A percentile compares a stretch with the other conserved stretches of the same genome.
Evolutionary conservation across 2,888 invertebrate species (phyloP).

Genomic region (Abscondita cerata): DNA sequence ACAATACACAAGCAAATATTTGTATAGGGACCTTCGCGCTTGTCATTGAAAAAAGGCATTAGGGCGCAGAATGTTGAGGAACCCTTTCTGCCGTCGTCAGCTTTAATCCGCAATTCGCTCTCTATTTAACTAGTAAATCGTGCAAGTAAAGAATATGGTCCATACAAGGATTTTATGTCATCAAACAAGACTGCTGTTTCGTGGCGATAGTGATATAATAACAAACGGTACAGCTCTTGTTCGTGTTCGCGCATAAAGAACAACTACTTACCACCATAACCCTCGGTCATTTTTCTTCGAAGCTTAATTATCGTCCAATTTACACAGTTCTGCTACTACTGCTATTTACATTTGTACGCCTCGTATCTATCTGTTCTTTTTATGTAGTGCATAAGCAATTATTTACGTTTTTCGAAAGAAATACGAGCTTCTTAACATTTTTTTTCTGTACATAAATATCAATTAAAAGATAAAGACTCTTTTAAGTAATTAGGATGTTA

Average conservation of each 20-base stretch:
- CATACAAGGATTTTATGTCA: too few species aligned
- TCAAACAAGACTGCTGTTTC: background rate
- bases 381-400: background rate
- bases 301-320: constrained; percentile 19
- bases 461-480: constrained; percentile 16
- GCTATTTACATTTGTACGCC: background rate
- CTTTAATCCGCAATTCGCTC: too few species aligned
- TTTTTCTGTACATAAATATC: constrained; percentile 15
- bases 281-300: constrained; percentile 12
- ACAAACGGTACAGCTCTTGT: constrained; percentile 11
- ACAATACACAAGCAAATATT: too few species aligned
- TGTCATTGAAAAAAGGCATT: too few species aligned
- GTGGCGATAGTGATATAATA: constrained; percentile 3
- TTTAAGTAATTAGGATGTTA: constrained; percentile 7
- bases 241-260: constrained; percentile 17
- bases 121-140: too few species aligned
- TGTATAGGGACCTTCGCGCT: too few species aligned
- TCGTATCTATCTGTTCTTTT: too few species aligned
- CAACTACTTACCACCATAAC: background rate
- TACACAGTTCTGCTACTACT: constrained; percentile 13
- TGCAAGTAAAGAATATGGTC: too few species aligned
- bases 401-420: constrained; percentile 10
- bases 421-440: constrained; percentile 19
- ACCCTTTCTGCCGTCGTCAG: too few species aligned
- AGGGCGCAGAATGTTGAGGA: too few species aligned